These are phyloP conservation scores for Premnoplex brunnescens DNA, from an alignment of 2,797 vertebrate genomes.

Conservation along the genomic window DNA sequence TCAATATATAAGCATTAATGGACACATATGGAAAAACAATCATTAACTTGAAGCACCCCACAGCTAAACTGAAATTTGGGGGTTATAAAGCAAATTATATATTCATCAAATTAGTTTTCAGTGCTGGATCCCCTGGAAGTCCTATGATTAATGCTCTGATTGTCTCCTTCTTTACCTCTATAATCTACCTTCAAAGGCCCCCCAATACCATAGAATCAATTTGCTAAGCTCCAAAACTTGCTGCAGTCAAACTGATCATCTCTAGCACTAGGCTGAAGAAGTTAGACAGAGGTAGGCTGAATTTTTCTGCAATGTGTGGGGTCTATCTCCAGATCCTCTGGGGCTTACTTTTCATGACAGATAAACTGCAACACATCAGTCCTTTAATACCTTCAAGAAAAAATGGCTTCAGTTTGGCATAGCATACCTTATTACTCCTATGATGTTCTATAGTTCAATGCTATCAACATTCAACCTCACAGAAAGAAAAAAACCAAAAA, in stretches of 20 bases:
- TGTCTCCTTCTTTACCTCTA: background rate
- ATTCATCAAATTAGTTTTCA: background rate
- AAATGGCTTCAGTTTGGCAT: background rate
- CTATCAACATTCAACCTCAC: background rate
- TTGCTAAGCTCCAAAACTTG: background rate
- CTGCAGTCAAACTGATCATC: background rate
- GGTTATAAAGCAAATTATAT: background rate
- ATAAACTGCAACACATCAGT: background rate
- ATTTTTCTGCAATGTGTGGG: no score
- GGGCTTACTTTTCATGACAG: background rate
- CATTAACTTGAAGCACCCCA: background rate
- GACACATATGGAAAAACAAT: background rate
- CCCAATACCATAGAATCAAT: fast-evolving
- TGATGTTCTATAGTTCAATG: no score
- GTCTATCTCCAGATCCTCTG: background rate
- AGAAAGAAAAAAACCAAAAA: background rate
- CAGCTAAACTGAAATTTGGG: background rate
- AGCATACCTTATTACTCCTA: no score
- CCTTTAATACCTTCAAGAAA: background rate
- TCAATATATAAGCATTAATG: background rate
- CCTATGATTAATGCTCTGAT: background rate
- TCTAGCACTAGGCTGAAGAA: background rate
- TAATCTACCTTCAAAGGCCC: background rate
- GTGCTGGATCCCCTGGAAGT: background rate
- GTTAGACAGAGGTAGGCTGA: background rate